Conservation (phyloP, 2,113 vertebrate genomes). For the Vombatus ursinus region DNA sequence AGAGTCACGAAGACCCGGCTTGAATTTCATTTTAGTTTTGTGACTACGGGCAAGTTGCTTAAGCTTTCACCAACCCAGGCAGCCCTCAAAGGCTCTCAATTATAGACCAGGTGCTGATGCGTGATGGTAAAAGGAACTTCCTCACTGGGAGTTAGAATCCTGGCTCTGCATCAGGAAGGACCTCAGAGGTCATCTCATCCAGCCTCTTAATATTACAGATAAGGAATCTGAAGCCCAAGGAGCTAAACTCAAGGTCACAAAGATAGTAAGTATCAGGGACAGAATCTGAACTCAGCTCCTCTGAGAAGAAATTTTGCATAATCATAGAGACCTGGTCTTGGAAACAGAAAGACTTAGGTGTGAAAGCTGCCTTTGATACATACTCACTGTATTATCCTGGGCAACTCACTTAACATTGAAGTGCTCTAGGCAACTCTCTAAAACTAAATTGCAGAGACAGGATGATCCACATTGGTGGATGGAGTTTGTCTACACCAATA, state of each 20-base stretch:
- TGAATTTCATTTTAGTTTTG: background rate
- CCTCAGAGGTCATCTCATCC: background rate
- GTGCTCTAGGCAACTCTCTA: too few relatives aligned
- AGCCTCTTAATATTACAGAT: too few relatives aligned
- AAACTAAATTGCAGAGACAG: too few relatives aligned
- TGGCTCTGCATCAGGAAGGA: background rate
- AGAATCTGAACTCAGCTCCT: background rate
- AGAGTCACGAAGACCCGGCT: background rate
- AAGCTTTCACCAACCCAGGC: background rate
- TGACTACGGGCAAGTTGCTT: background rate
- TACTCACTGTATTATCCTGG: too few relatives aligned
- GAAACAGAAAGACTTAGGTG: background rate
- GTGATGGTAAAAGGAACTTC: background rate
- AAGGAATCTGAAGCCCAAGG: too few relatives aligned
- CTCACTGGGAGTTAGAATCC: background rate
- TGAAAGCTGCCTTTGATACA: too few relatives aligned
- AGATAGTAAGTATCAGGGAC: background rate
- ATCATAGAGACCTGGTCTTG: background rate
- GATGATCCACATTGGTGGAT: too few relatives aligned
- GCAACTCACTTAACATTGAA: too few relatives aligned
- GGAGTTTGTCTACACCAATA: too few relatives aligned
- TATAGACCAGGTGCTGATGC: background rate
- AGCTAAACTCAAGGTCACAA: background rate
- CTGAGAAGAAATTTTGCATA: background rate
- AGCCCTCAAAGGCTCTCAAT: background rate